Percentiles rank a stretch among this genome's conserved stretches.
phyloP scores from a whole-genome alignment of 2,113 vertebrate genomes.

The Carettochelys insculpta region DNA sequence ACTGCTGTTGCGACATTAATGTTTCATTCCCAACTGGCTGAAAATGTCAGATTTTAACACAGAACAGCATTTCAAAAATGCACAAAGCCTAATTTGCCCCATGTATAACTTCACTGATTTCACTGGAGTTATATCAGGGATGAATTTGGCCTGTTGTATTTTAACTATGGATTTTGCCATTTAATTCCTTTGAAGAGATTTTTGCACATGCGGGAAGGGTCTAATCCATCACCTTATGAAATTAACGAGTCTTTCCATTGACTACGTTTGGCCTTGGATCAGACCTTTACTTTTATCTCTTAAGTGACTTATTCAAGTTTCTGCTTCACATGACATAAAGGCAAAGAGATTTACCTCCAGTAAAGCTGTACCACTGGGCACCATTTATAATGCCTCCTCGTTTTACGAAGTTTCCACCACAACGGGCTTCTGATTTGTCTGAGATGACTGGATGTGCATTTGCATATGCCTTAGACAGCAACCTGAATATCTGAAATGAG shows the following conservation, averaged over 20 bases:
- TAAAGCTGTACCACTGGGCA: constrained; percentile 97
- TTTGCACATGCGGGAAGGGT: background rate
- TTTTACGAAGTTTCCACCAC: constrained; percentile 89
- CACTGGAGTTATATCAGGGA: background rate
- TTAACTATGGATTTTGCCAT: background rate
- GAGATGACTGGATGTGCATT: constrained; percentile 91
- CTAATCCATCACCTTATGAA: background rate
- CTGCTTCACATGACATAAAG: constrained; percentile 59
- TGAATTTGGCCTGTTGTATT: background rate
- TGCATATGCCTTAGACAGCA: constrained; percentile 90
- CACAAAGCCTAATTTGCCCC: background rate
- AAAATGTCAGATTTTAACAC: background rate
- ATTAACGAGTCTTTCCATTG: background rate
- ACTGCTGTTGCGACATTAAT: background rate
- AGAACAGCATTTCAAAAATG: background rate
- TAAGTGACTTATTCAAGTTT: constrained; percentile 52
- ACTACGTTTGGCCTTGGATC: background rate
- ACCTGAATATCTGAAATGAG: constrained; percentile 84
- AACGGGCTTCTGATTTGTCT: constrained; percentile 86
- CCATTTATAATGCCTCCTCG: constrained; percentile 92
- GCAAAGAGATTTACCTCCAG: constrained; percentile 85
- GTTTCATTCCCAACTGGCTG: background rate
- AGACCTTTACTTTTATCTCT: constrained; percentile 4
- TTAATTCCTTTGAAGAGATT: background rate
- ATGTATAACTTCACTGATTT: background rate